Evolutionary conservation across 2,113 vertebrate genomes (phyloP).

Genomic region (Embiotoca jacksoni): DNA sequence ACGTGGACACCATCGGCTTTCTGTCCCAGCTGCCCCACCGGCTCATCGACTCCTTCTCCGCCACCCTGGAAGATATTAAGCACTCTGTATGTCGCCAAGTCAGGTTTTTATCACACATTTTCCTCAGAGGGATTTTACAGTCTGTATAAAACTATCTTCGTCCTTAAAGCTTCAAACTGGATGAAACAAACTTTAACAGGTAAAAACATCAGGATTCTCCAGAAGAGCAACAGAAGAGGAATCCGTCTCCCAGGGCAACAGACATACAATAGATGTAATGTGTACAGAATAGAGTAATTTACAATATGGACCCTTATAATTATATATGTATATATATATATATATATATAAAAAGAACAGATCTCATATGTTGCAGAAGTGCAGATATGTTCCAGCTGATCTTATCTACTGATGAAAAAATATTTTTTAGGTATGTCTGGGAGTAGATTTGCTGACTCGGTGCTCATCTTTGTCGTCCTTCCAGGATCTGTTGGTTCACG

Average conservation of each 20-base stretch:
- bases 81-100: conserved; percentile 84
- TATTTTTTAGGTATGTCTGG: not conserved
- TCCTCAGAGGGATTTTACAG: not conserved
- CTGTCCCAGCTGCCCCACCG: conserved; percentile 94
- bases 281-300: not conserved
- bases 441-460: not conserved
- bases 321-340: too few relatives aligned
- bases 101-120: rapidly evolving
- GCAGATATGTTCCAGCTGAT: conserved; percentile 29
- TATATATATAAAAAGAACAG: too few relatives aligned
- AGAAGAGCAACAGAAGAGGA: too few relatives aligned
- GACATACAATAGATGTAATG: too few relatives aligned
- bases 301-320: not conserved
- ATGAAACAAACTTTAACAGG: too few relatives aligned
- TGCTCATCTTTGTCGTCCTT: not conserved
- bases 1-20: conserved; percentile 96
- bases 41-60: conserved; percentile 93
- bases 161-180: not conserved
- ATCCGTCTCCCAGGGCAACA: too few relatives aligned
- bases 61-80: conserved; percentile 92
- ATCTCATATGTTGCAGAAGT: not conserved
- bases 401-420: not conserved
- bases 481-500: conserved; percentile 93
- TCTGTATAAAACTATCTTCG: not conserved
- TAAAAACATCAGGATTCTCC: too few relatives aligned